Evolutionary conservation across 2,888 invertebrate genomes (phyloP), one percentile per base, ranked within the genome.

Genomic region (Leucophenga montana): DNA sequence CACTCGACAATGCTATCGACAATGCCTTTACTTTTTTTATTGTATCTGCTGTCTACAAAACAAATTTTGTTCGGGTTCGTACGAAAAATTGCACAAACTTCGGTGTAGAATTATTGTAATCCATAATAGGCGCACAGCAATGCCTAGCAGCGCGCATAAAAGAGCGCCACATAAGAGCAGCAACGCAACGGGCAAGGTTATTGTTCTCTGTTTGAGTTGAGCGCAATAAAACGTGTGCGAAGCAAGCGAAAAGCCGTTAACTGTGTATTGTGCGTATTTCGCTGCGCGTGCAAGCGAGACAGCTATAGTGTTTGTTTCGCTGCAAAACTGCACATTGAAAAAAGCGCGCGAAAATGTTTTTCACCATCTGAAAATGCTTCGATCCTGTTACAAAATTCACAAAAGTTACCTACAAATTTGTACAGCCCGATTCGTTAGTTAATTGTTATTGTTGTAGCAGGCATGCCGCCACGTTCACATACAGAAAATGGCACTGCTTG

Each of bases 61-160:
- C 70, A 70, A 68, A 71, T 75, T 69, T 70, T 72, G 71, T 59
- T 48, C 44, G 53, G 16, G 20, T n/a, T n/a, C 71, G 67, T 67
- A 70, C 74, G 76, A 75, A 72, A 82, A 83, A 78, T 83, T 82
- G 80, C 84, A 84, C 83, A 83, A 79, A 80, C 81, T 86, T 85
- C 86, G 86, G 87, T 87, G 87, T 87, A 87, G 88, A 87, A 87
- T 86, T 87, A 87, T 87, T 87, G 87, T 87, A 87, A 87, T 85
- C 87, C 77, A 72, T 75, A 85, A 76, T 82, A 85, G 88, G 88
- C 83, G 74, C 76, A 64, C 88, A 88, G 72, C 77, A 71, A 46
- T 14, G 20, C 5, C n/a, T 9, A 75, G 74, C 4, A 66, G 33
- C 39, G 14, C 50, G 71, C 39, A 39, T 39, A 39, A 8, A 39